Evolutionary conservation across 2,888 invertebrate species (phyloP).

Genomic region (Thymelicus lineola): DNA sequence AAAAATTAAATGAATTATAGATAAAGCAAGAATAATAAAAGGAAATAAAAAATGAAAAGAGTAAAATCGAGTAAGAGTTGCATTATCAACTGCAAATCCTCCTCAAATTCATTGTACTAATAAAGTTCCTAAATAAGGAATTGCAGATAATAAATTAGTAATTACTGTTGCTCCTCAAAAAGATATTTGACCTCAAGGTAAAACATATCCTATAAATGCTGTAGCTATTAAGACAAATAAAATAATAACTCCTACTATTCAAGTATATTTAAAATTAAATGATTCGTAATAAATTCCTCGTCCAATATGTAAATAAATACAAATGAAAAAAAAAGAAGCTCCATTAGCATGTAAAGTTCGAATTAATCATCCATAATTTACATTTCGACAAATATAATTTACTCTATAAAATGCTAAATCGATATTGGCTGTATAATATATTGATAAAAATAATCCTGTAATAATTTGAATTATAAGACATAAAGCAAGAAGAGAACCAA

Average conservation of each 20-base stretch:
- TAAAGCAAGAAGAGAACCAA: conserved; percentile 87
- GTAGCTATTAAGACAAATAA: conserved; percentile 89
- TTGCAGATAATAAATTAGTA: conserved; percentile 89
- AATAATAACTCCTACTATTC: conserved; percentile 87
- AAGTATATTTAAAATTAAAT: conserved; percentile 83
- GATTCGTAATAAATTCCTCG: conserved; percentile 85
- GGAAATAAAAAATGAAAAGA: conserved; percentile 90
- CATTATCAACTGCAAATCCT: conserved; percentile 90
- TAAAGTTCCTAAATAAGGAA: conserved; percentile 87
- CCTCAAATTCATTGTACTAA: conserved; percentile 91
- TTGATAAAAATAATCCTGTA: conserved; percentile 88
- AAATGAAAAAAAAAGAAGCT: conserved; percentile 90
- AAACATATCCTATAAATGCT: conserved; percentile 91
- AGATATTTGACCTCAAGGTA: conserved; percentile 93
- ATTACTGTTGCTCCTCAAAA: conserved; percentile 93
- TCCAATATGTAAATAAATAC: conserved; percentile 88
- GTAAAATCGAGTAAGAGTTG: conserved; percentile 91
- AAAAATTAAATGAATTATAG: conserved; percentile 88
- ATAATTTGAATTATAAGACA: conserved; percentile 88
- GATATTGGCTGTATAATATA: conserved; percentile 88
- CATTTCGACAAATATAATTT: conserved; percentile 88
- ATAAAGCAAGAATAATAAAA: conserved; percentile 86
- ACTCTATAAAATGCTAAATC: conserved; percentile 87
- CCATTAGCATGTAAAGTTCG: conserved; percentile 89
- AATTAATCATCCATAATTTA: conserved; percentile 88